phyloP scores from a whole-genome alignment of 2,797 vertebrate genomes.

The Masticophis lateralis region DNA sequence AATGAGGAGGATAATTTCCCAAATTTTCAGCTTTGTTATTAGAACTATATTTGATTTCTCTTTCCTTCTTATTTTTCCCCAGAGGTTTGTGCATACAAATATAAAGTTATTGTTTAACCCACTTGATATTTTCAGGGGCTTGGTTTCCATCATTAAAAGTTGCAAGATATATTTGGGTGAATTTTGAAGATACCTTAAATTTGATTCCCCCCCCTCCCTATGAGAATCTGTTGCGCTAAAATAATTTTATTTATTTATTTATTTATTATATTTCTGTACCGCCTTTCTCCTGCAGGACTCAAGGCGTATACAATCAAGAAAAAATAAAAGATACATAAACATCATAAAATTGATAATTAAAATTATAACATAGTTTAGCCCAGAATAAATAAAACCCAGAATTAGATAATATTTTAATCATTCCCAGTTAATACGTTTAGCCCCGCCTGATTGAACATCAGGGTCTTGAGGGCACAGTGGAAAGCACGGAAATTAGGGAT shows the following conservation, averaged over 20 bases:
- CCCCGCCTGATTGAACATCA: no score
- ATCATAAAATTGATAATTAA: no score
- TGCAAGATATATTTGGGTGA: background rate
- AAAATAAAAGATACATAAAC: no score
- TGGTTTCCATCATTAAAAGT: background rate
- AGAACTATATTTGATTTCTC: background rate
- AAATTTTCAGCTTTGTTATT: background rate
- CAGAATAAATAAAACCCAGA: no score
- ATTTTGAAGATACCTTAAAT: background rate
- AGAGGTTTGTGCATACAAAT: background rate
- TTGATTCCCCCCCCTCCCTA: background rate
- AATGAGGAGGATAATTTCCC: background rate
- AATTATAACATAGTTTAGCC: no score
- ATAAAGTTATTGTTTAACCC: background rate
- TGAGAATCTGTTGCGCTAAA: background rate
- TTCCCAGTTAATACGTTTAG: no score
- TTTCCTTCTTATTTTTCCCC: background rate
- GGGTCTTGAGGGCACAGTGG: no score
- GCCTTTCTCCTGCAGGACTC: no score
- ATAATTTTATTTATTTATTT: background rate
- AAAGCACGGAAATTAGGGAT: no score
- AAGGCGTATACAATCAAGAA: no score
- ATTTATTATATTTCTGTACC: no score
- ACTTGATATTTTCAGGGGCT: background rate
- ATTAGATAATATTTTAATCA: no score